Conservation (phyloP, 1,140 invertebrate species). For the Lordiphosa clarofinis region DNA sequence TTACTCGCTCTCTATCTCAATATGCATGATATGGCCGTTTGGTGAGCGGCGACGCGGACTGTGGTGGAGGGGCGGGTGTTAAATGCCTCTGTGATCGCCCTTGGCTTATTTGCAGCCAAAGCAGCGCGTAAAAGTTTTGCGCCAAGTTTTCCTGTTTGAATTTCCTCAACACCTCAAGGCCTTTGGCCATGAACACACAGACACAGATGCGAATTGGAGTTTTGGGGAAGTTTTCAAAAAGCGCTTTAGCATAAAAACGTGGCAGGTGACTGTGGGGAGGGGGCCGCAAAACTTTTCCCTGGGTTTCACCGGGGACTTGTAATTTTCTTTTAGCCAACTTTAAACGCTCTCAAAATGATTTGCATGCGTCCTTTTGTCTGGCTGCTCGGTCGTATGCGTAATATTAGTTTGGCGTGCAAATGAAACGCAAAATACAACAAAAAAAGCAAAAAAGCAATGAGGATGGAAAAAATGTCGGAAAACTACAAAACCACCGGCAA, state of each 20-base stretch:
- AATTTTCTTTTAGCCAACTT: constrained; percentile 72
- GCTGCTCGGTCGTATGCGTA: constrained; percentile 58
- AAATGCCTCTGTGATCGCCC: constrained; percentile 59
- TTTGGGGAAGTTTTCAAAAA: constrained; percentile 68
- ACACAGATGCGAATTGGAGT: constrained; percentile 48
- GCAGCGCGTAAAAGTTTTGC: constrained; percentile 38
- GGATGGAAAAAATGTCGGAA: constrained; percentile 23
- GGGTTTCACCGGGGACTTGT: constrained; percentile 24
- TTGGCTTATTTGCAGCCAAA: constrained; percentile 60
- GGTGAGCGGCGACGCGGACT: neutral
- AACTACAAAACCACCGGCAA: constrained; percentile 17
- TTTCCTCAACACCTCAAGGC: constrained; percentile 61
- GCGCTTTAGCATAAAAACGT: constrained; percentile 70
- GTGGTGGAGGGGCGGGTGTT: constrained; percentile 6
- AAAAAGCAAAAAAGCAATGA: constrained; percentile 3
- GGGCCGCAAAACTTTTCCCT: constrained; percentile 18
- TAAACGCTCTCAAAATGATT: constrained; percentile 63
- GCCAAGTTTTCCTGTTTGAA: constrained; percentile 44
- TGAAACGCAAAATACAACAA: constrained; percentile 34
- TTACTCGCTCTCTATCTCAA: constrained; percentile 15
- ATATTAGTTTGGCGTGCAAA: constrained; percentile 57
- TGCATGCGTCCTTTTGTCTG: constrained; percentile 37
- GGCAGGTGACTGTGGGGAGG: constrained; percentile 1
- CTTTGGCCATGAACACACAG: constrained; percentile 23
- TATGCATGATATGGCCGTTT: constrained; percentile 29